Evolutionary conservation across 2,797 vertebrate genomes (phyloP).

Genomic region (Nothura maculosa): DNA sequence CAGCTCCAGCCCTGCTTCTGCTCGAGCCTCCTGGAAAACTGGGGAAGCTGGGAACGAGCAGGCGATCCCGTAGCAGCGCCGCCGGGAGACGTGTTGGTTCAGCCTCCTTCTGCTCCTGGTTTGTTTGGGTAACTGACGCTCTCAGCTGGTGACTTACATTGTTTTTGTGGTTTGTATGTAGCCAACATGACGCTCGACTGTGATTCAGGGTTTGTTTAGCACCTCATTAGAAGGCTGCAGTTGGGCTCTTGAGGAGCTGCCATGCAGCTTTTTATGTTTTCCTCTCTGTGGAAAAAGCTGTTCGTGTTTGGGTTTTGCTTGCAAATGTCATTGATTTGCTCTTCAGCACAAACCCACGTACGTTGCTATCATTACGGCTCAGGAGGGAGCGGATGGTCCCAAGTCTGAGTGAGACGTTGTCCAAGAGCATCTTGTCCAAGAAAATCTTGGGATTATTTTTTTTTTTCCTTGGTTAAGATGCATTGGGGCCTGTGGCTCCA

Average conservation of each 20-base stretch:
- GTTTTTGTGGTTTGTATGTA: background rate
- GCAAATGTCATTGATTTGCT: accelerated
- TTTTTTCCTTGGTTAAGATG: background rate
- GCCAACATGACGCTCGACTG: background rate
- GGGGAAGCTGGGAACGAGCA: background rate
- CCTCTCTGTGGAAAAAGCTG: background rate
- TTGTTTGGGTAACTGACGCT: background rate
- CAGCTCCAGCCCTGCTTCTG: too few species aligned
- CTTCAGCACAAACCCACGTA: background rate
- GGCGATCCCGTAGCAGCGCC: accelerated
- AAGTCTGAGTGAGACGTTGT: background rate
- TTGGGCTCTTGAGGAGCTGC: background rate
- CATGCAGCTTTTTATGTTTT: background rate
- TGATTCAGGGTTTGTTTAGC: background rate
- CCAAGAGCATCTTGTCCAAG: background rate
- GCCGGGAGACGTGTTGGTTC: background rate
- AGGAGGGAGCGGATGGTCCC: accelerated
- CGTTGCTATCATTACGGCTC: accelerated
- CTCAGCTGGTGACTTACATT: background rate
- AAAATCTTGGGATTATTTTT: background rate
- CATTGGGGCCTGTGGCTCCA: background rate
- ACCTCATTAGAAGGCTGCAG: background rate
- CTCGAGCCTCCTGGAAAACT: background rate
- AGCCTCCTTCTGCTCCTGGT: background rate
- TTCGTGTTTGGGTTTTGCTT: background rate